A percentile compares a stretch with the other conserved stretches of the same genome.
Conservation (phyloP, 2,113 vertebrate genomes). For the Tachuris rubrigastra region DNA sequence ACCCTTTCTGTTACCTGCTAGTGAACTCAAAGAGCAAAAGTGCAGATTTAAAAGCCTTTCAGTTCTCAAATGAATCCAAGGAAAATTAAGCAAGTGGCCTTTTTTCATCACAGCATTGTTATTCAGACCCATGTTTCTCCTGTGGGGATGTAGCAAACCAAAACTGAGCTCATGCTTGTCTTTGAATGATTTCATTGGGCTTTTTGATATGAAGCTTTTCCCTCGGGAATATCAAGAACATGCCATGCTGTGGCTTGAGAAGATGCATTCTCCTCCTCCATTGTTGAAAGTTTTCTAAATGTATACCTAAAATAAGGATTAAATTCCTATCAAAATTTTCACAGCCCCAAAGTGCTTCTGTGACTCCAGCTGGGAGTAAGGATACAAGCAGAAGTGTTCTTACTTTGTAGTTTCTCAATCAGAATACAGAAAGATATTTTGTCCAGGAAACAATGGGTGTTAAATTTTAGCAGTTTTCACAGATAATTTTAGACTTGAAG, state of each 20-base stretch:
- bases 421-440: background rate
- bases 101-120: background rate
- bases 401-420: background rate
- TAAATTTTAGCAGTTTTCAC: background rate
- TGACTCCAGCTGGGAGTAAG: background rate
- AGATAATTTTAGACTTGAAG: slow-evolving; percentile 12
- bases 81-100: background rate
- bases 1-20: background rate
- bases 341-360: background rate
- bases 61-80: background rate
- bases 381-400: background rate
- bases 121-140: background rate
- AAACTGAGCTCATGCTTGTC: background rate
- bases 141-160: background rate
- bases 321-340: background rate
- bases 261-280: background rate
- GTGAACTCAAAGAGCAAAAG: background rate
- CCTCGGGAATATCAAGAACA: background rate
- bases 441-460: background rate
- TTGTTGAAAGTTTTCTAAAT: background rate
- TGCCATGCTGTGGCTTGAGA: background rate
- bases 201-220: background rate
- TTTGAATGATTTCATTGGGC: background rate
- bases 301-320: background rate
- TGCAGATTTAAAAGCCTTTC: background rate